Evolutionary conservation across 1,140 invertebrate genomes (phyloP).

Genomic region (Lordiphosa collinella): DNA sequence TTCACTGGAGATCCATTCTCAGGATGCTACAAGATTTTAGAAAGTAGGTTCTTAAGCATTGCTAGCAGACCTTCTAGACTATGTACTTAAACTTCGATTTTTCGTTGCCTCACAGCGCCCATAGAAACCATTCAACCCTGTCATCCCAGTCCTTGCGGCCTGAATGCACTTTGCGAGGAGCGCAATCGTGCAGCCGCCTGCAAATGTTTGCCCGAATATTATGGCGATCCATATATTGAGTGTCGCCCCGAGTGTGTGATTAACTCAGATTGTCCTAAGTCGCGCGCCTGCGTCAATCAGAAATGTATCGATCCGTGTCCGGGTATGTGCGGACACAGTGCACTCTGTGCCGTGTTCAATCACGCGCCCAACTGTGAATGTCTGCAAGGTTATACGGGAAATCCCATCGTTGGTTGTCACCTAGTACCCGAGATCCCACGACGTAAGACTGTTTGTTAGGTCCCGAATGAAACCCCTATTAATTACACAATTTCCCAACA

Average conservation of each 20-base stretch:
- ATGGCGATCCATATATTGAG: conserved; percentile 86
- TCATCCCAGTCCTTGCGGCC: conserved; percentile 86
- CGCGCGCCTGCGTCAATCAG: conserved; percentile 89
- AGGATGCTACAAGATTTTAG: conserved; percentile 82
- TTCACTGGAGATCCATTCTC: conserved; percentile 88
- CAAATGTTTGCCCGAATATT: conserved; percentile 85
- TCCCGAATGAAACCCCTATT: conserved; percentile 69
- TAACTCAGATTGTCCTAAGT: conserved; percentile 87
- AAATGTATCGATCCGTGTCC: conserved; percentile 91
- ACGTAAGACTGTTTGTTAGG: conserved; percentile 46
- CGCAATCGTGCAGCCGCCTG: conserved; percentile 85
- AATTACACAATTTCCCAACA: conserved; percentile 43
- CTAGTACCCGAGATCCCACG: conserved; percentile 53
- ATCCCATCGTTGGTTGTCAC: conserved; percentile 85
- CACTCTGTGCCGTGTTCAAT: conserved; percentile 90
- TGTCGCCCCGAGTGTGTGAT: conserved; percentile 88
- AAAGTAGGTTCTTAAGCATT: conserved; percentile 79
- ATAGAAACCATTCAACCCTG: conserved; percentile 82
- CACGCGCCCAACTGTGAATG: conserved; percentile 91
- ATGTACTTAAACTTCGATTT: conserved; percentile 19
- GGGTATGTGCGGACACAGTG: conserved; percentile 89
- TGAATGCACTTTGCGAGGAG: conserved; percentile 90
- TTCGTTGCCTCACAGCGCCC: conserved; percentile 71
- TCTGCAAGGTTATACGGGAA: conserved; percentile 87
- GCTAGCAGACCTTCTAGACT: neutral